A percentile compares a stretch with the other conserved stretches of the same genome.
phyloP scores from a whole-genome alignment of 2,113 vertebrate species.

The Periophthalmus modestus region DNA sequence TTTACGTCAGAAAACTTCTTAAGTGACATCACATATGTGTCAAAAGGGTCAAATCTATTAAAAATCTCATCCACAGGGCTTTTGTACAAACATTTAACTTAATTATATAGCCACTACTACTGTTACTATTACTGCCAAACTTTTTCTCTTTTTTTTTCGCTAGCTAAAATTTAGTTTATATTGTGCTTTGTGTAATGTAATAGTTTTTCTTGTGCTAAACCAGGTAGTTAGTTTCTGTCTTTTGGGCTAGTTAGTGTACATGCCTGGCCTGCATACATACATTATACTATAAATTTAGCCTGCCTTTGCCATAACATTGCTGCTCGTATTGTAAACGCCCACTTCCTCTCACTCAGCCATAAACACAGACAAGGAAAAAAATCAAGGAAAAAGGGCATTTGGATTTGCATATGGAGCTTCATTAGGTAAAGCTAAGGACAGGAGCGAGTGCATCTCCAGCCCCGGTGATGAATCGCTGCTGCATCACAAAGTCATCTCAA shows the following conservation, averaged over 20 bases:
- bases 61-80: no score
- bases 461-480: constrained; percentile 97
- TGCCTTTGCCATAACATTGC: constrained; percentile 43
- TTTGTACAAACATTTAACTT: no score
- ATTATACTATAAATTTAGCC: constrained; percentile 55
- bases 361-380: constrained; percentile 83
- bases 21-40: no score
- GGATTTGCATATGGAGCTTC: constrained; percentile 99
- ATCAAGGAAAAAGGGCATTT: constrained; percentile 89
- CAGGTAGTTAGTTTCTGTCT: background rate
- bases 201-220: background rate
- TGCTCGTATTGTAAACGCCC: constrained; percentile 42
- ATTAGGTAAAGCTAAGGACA: constrained; percentile 99
- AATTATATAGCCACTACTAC: no score
- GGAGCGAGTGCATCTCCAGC: constrained; percentile 91
- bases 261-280: constrained; percentile 59
- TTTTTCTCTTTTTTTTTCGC: no score
- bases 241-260: constrained; percentile 26
- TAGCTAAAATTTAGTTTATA: no score
- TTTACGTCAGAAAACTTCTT: background rate
- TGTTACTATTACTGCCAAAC: no score
- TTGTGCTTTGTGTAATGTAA: no score
- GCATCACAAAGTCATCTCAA: constrained; percentile 90
- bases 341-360: constrained; percentile 83
- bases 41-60: no score